Base-by-base conservation (phyloP, 2,888 invertebrate species). In the Drosophila histrio region DNA sequence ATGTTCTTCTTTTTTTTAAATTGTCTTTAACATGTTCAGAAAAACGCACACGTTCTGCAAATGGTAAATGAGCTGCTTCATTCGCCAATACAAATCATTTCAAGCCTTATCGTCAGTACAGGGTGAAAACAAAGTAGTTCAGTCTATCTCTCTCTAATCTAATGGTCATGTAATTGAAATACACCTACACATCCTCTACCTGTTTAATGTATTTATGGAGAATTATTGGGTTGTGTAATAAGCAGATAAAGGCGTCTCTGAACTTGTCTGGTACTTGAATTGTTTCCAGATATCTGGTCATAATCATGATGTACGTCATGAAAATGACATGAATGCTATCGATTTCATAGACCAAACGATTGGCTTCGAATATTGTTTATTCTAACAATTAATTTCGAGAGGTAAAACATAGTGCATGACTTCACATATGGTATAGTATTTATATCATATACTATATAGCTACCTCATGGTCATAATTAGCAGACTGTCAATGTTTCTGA, bases 41-140 rank as follows among this genome's bases (percentile, higher is more conserved):
- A 44, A 73, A 61, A 61, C 61, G 26, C 11, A 22, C 70, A 52
- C 24, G 34, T 59, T 44, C 9, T 34, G 44, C 52, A 36, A 57
- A 69, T 77, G 66, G 47, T 28, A 77, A 57, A 76, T 79, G 60
- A 79, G 76, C 61, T 62, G 57, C 60, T 56, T 58, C 56, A 71
- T 65, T 60, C 24, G 60, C 36, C 59, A 62, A 64, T 56, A 52
- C 36, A 62, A 84, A 77, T 67, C 60, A 77, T 80, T 69, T 59
- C 62, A 66, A 54, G 28, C 13, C 50, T 26, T n/a, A 38, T 50
- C 19, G 6, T n/a, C 13, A 34, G 2, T 6, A 13, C 49, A 49
- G 13, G 8, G 4, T 24, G 36, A 22, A 4, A n/a, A n/a, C 17
- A 26, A 17, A 36, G 26, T 8, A 50, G 26, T 38, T 50, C 11